Evolutionary conservation across 2,113 vertebrate genomes (phyloP), one percentile per base, ranked within the genome.

Genomic region (Prunella himalayana): DNA sequence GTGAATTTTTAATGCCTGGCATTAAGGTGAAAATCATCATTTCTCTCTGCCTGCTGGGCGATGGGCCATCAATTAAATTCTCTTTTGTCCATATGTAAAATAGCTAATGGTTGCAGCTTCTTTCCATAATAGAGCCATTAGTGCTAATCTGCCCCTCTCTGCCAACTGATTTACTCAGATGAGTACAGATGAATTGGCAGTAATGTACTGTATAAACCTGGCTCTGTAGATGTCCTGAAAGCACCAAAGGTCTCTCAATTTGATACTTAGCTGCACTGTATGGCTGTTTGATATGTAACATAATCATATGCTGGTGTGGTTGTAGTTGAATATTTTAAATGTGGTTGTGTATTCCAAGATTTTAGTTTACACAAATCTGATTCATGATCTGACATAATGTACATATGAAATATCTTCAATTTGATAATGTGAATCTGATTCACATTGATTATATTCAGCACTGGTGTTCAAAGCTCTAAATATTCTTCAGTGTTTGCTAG

Each of bases 331-430:
- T 95, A 28, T 97, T 93, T 73, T 28, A 31, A 94, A 47, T 57
- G 45, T 51, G 33, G 59, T 65, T 96, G 92, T 91, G 30, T 85
- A 93, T 90, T 88, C 89, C 81, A 89, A 61, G 44, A 93, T 95
- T 95, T 85, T 71, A 94, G 98, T 96, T 94, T 97, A 97, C 63
- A 90, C 61, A 97, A 96, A 90, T 86, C 82, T 96, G 91, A 97
- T 97, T 97, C 92, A 95, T 89, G 82, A 92, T 86, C 88, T 83
- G 79, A 95, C 84, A 96, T 95, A 96, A 97, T 83, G 82, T 89
- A 96, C 56, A 91, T 90, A 97, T 96, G 96, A 97, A 97, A 97
- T 88, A 84, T 91, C 73, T 97, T 97, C 95, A 95, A 22, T 97
- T 96, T 97, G 85, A 75, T 97, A 97, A 95, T 91, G 95, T 96